Conservation (phyloP, 2,888 invertebrate species). For the Drosophila mimica region DNA sequence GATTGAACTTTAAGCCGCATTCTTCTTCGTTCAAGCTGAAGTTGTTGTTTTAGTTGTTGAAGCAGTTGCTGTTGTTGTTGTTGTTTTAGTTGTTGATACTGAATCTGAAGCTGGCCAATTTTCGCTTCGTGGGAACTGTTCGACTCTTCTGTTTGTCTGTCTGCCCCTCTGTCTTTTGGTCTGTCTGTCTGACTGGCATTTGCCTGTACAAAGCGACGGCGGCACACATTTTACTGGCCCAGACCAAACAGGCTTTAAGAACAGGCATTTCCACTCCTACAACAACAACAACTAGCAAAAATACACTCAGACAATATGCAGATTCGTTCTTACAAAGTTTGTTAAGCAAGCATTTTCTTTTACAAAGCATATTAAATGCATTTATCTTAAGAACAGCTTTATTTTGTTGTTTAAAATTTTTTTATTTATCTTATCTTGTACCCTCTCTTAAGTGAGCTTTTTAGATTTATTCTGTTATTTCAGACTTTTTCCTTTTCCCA, state of each 20-base stretch:
- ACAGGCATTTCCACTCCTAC: constrained; percentile 85
- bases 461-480: not conserved
- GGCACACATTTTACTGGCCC: constrained; percentile 66
- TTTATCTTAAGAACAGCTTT: not conserved
- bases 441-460: not conserved
- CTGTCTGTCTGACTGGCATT: constrained; percentile 57
- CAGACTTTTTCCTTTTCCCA: too few relatives aligned
- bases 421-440: too few relatives aligned
- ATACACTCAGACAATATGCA: constrained; percentile 3
- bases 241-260: constrained; percentile 74
- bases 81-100: not conserved
- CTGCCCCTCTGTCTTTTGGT: not conserved
- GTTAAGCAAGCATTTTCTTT: not conserved
- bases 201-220: constrained; percentile 36
- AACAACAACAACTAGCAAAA: constrained; percentile 42
- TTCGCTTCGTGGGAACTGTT: constrained; percentile 71
- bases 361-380: not conserved
- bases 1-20: constrained; percentile 82
- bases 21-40: constrained; percentile 56
- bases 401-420: not conserved
- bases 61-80: not conserved
- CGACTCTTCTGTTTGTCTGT: constrained; percentile 39
- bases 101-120: constrained; percentile 65
- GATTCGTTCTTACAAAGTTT: not conserved
- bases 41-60: constrained; percentile 17